Evolutionary conservation across 1,140 invertebrate species (phyloP).

Genomic region (Tetragonula clypearis): DNA sequence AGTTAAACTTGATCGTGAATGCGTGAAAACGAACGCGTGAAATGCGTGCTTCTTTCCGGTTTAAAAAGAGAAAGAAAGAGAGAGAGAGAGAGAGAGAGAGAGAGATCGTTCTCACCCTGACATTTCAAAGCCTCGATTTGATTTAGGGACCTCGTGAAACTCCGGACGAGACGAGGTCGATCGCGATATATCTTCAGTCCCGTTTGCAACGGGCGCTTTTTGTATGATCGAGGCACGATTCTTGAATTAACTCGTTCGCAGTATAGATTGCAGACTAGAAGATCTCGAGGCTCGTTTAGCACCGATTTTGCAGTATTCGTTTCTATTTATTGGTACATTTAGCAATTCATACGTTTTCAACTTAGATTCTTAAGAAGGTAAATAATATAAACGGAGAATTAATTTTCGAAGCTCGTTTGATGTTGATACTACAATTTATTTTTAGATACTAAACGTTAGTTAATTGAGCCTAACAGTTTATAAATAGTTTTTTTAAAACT

Average conservation of each 20-base stretch:
- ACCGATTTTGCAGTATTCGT: neutral
- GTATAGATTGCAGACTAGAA: neutral
- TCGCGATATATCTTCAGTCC: neutral
- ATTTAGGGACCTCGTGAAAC: constrained; percentile 1
- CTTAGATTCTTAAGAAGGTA: neutral
- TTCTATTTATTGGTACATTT: neutral
- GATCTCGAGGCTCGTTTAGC: neutral
- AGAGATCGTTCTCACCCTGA: too few relatives aligned
- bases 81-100: too few relatives aligned
- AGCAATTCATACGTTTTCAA: neutral
- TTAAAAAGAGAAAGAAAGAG: neutral
- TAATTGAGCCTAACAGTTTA: neutral
- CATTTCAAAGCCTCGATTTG: constrained; percentile 1
- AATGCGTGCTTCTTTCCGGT: constrained; percentile 33
- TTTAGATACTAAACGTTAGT: neutral
- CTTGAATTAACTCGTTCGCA: constrained; percentile 1
- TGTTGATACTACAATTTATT: neutral
- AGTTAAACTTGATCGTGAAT: neutral
- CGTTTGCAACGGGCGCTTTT: neutral
- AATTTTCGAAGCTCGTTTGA: neutral
- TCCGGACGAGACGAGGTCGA: neutral
- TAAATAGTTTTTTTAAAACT: neutral
- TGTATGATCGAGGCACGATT: neutral
- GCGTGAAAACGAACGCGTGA: constrained; percentile 25
- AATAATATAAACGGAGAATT: neutral